These are phyloP conservation scores for Rhopalosiphum nymphaeae DNA, from an alignment of 2,888 invertebrate genomes.

Conservation along the genomic window DNA sequence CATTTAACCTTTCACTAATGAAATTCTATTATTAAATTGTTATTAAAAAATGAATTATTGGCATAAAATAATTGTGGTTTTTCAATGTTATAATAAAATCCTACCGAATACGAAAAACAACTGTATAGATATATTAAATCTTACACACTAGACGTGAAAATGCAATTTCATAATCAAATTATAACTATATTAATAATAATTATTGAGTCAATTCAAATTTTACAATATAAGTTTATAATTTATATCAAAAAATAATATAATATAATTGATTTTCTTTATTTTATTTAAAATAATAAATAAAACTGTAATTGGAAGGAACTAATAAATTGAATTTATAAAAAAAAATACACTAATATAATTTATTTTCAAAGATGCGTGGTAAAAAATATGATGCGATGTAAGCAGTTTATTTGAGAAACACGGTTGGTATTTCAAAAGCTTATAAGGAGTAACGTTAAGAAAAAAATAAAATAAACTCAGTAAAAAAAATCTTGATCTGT, in stretches of 20 bases:
- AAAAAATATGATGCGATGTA: not conserved
- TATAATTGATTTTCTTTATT: not conserved
- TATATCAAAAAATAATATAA: not conserved
- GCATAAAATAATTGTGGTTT: not conserved
- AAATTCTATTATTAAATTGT: conserved; percentile 11
- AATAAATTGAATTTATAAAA: not conserved
- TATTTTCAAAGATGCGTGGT: not conserved
- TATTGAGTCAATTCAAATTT: not conserved
- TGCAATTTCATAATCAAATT: not conserved
- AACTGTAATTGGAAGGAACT: not conserved
- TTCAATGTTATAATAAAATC: not conserved
- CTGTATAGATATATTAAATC: not conserved
- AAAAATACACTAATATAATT: not conserved
- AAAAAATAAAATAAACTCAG: not conserved
- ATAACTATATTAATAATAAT: not conserved
- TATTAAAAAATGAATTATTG: not conserved
- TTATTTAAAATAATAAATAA: not conserved
- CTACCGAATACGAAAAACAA: not conserved
- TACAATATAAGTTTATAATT: not conserved
- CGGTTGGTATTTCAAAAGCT: not conserved
- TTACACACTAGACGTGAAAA: not conserved
- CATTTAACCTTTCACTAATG: not conserved
- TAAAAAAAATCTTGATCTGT: not conserved
- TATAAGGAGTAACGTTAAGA: not conserved
- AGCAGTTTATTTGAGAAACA: not conserved